Evolutionary conservation across 2,113 vertebrate genomes (phyloP), one percentile per base, ranked within the genome.

Genomic region (Takifugu flavidus): DNA sequence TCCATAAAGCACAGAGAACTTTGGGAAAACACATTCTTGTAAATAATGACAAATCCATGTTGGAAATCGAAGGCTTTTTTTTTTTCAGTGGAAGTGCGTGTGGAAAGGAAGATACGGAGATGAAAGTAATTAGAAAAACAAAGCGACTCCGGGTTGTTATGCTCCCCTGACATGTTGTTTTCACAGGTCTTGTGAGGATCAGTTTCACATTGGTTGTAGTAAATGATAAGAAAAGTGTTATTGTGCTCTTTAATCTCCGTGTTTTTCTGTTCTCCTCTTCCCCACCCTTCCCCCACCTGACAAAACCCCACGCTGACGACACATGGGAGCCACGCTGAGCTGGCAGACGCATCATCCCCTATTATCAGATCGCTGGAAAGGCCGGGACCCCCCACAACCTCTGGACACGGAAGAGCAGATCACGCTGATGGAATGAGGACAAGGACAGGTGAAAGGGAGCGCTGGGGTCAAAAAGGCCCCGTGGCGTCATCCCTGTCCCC

Each of bases 181-280:
- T 73, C 12, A 1, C 57, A 44, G 11, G 25, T 13, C 15, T 60
- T 25, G 53, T n/a, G 13, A 15, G 39, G 51, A 65, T 73, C 59
- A 31, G 62, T 75, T 79, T 74, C 65, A 74, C 59, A 65, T 29
- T 55, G 55, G 25, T 76, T 49, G 3, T 49, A 53, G 65, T 55
- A 69, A 65, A 70, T 60, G 45, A 75, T 79, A 58, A 60, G 57
- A 74, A 70, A 84, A 10, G 69, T 34, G 71, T 76, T 78, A 68
- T 67, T 73, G 71, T 65, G 56, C 10, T 13, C 56, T 68, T 77
- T 82, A 70, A 84, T 84, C 82, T 68, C 66, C 59, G 57, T 86
- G 80, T 86, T 86, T 86, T 82, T 80, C 75, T 73, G 60, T 70
- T 67, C 27, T 67, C 71, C 62, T 65, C 50, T 63, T 62, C 62